Evolutionary conservation across 1,140 invertebrate species (phyloP), one percentile per base, ranked within the genome.

Genomic region (Chironomus tepperi): DNA sequence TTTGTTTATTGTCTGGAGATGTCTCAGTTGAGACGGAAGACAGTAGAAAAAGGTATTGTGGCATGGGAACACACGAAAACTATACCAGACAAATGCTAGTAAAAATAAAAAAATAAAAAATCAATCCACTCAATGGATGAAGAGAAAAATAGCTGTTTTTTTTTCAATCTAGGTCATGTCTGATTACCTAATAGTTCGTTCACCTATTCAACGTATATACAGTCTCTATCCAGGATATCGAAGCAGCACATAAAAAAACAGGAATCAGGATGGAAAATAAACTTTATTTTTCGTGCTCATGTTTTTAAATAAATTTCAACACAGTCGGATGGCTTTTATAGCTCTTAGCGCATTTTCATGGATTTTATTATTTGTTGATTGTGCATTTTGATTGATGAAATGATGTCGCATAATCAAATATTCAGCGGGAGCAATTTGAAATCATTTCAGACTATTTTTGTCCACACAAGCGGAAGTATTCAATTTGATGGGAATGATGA

Each of bases 141-240:
- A 34, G 24, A 34, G 24, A 34, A 34, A 34, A 34, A 34, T 34
- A 34, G 24, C 24, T 34, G 24, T 34, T 34, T 34, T n/a, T n/a
- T n/a, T 47, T 57, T 57, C 47, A 57, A 57, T 57, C 47, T 57
- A n/a, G 47, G 47, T 57, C 47, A 57, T n/a, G n/a, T 34, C 24
- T 34, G 24, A 57, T 57, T 57, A 57, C n/a, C 47, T 57, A 57
- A 57, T 57, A 57, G 47, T 57, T 57, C 47, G 47, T 57, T 57
- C 47, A 57, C 47, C 47, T 57, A 57, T 57, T 12, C 24, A 34
- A 34, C 24, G 24, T 34, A 3, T 57, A 12, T n/a, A 10, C 9
- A 2, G 1, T 57, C n/a, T n/a, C n/a, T 2, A 10, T 57, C 10
- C 47, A 10, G n/a, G 9, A n/a, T n/a, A 10, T 10, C n/a, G 47